A percentile compares a stretch with the other conserved stretches of the same genome.
Conservation (phyloP, 1,140 invertebrate genomes). For the honey bee (Apis mellifera) region Amel_HAv3.1 CM009938.2:1977501-1978000, state of each 20-base stretch:
- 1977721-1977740: constrained; percentile 91
- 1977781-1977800: constrained; percentile 95
- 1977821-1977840: constrained; percentile 91
- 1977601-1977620: constrained; percentile 27
- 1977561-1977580: neutral
- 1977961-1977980: neutral
- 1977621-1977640: constrained; percentile 27
- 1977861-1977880: neutral
- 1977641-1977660: neutral
- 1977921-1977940: neutral
- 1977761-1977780: constrained; percentile 95
- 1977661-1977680: constrained; percentile 65
- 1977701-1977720: constrained; percentile 92
- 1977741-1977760: constrained; percentile 92
- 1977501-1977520: constrained; percentile 64
- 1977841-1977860: constrained; percentile 63
- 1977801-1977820: constrained; percentile 92
- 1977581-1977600: constrained; percentile 46
- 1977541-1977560: neutral
- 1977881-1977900: too few species aligned
- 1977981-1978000: neutral
- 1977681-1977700: constrained; percentile 80
- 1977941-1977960: neutral
- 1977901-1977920: neutral
- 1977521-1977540: neutral